Conservation (phyloP, 2,113 vertebrate species). For the Forbesichthys agassizii region DNA sequence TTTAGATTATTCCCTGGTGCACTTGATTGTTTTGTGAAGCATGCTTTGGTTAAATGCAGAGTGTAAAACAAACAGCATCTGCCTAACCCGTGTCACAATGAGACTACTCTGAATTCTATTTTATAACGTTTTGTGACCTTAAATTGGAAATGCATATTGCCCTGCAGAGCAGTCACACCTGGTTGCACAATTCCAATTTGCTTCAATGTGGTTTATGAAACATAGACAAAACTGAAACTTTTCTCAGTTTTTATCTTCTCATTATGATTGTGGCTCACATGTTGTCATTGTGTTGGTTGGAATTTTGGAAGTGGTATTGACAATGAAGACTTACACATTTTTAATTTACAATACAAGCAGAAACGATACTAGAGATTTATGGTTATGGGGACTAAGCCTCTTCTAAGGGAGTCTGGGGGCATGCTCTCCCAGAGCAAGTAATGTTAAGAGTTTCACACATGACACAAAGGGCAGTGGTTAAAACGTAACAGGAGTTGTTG, state of each 20-base stretch:
- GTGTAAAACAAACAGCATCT: constrained; percentile 12
- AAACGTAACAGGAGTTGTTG: too few relatives aligned
- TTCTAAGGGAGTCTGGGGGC: too few relatives aligned
- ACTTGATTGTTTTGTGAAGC: constrained; percentile 32
- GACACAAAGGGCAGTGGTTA: too few relatives aligned
- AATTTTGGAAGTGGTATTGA: too few relatives aligned
- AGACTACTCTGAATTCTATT: not conserved
- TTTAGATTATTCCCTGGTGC: constrained; percentile 32
- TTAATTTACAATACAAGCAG: too few relatives aligned
- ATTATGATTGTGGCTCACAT: not conserved
- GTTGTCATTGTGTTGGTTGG: not conserved
- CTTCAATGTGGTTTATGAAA: not conserved
- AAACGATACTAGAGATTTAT: too few relatives aligned
- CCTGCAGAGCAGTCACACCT: not conserved
- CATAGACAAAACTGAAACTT: not conserved
- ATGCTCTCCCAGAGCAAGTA: too few relatives aligned
- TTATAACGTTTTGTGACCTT: not conserved
- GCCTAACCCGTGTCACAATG: not conserved
- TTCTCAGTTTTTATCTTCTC: not conserved
- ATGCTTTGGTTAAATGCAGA: constrained; percentile 32
- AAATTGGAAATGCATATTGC: too few relatives aligned
- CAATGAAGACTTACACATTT: too few relatives aligned
- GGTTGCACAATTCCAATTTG: not conserved
- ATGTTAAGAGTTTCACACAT: too few relatives aligned
- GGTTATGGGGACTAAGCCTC: too few relatives aligned